These are phyloP conservation scores for Morpho deidamia DNA, from an alignment of 2,888 invertebrate genomes.

Conservation along the genomic window DNA sequence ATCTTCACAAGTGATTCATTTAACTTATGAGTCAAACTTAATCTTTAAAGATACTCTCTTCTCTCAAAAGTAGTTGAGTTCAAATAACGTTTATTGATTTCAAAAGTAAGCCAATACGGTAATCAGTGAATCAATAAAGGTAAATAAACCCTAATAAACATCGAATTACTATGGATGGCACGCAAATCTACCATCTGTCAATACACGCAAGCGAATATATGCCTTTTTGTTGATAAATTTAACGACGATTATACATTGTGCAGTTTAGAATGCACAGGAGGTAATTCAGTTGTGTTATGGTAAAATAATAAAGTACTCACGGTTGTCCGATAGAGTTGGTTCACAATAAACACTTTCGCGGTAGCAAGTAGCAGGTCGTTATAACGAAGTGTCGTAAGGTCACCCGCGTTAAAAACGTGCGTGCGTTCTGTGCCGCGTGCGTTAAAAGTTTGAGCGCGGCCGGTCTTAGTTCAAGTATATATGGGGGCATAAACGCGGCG, in stretches of 20 bases:
- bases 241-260: not conserved
- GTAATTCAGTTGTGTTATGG: no score
- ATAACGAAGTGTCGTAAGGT: slow-evolving; percentile 24
- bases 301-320: slow-evolving; percentile 45
- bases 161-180: slow-evolving; percentile 22
- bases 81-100: not conserved
- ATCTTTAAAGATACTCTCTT: not conserved
- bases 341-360: slow-evolving; percentile 48
- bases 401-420: slow-evolving; percentile 32
- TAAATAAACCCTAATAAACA: slow-evolving; percentile 31
- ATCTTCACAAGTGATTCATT: not conserved
- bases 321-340: slow-evolving; percentile 38
- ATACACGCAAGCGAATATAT: slow-evolving; percentile 7
- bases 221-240: not conserved
- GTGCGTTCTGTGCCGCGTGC: slow-evolving; percentile 50
- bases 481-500: slow-evolving; percentile 39
- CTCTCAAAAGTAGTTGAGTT: not conserved
- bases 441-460: slow-evolving; percentile 51
- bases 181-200: slow-evolving; percentile 25
- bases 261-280: not conserved
- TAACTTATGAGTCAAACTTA: not conserved
- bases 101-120: slow-evolving; percentile 7
- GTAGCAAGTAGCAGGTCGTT: slow-evolving; percentile 26
- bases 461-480: slow-evolving; percentile 53
- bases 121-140: slow-evolving; percentile 27